phyloP scores from a whole-genome alignment of 2,113 vertebrate genomes.

The Leptosomus discolor region DNA sequence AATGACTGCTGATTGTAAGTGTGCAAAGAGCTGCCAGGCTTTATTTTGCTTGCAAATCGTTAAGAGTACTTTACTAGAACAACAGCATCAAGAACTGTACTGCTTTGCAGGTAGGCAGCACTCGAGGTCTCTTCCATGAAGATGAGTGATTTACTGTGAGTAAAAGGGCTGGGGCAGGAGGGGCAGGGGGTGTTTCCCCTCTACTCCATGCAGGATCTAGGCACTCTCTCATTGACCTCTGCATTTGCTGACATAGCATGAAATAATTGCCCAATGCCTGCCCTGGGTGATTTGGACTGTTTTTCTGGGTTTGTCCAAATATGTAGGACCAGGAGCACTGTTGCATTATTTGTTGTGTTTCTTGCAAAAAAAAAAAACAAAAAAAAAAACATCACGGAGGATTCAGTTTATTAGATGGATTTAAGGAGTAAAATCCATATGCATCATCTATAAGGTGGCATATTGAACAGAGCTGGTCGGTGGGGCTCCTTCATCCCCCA shows the following conservation, averaged over 20 bases:
- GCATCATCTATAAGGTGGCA: background rate
- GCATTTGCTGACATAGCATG: accelerated
- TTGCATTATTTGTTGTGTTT: background rate
- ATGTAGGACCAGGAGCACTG: background rate
- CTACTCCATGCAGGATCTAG: background rate
- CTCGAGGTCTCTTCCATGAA: accelerated
- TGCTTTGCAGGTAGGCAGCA: accelerated
- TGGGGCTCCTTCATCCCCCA: background rate
- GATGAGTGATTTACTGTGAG: background rate
- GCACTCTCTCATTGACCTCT: background rate
- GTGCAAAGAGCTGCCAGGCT: background rate
- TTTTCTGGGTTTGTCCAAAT: background rate
- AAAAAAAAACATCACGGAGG: accelerated
- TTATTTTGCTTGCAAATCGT: background rate
- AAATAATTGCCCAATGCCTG: background rate
- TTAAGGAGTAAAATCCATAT: background rate
- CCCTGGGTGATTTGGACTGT: background rate
- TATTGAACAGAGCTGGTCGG: background rate
- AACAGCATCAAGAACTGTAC: background rate
- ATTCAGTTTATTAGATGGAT: background rate
- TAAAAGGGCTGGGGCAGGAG: background rate
- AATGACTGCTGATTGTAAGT: background rate
- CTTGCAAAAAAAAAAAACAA: background rate
- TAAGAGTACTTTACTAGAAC: background rate
- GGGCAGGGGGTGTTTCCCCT: background rate